Percentiles rank a stretch among this genome's conserved stretches.
Evolutionary conservation across 2,797 vertebrate species (phyloP).

Genomic region (Danio aesculapii): DNA sequence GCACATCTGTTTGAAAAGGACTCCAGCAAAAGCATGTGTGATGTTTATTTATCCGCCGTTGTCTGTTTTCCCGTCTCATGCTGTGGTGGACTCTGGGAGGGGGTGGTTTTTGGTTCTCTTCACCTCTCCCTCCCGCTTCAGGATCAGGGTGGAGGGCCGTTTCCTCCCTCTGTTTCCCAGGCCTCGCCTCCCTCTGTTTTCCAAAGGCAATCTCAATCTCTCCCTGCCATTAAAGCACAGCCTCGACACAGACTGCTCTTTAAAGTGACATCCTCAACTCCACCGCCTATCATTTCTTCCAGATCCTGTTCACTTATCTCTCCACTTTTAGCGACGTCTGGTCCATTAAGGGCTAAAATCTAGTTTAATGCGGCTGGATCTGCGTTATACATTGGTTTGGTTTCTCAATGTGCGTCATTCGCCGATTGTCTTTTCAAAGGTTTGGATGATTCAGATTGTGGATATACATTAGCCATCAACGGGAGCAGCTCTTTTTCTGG

Average conservation of each 20-base stretch:
- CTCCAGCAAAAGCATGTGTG: neutral
- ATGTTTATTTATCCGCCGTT: constrained; percentile 2
- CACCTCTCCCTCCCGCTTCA: constrained; percentile 58
- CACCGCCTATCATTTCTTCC: neutral
- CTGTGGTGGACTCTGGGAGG: constrained; percentile 64
- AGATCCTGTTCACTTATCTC: constrained; percentile 21
- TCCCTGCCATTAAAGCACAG: constrained; percentile 42
- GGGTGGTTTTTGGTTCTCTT: constrained; percentile 75
- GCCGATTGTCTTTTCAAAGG: constrained; percentile 40
- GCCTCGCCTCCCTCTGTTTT: constrained; percentile 53
- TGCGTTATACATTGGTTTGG: constrained; percentile 36
- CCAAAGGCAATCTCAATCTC: constrained; percentile 32
- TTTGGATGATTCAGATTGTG: constrained; percentile 22
- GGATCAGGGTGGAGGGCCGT: constrained; percentile 80
- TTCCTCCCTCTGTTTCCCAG: constrained; percentile 82
- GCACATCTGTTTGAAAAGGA: neutral
- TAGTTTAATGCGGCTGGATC: constrained; percentile 47
- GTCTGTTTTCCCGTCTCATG: constrained; percentile 33
- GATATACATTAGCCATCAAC: constrained; percentile 18
- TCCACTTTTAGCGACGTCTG: constrained; percentile 27
- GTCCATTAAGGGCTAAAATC: constrained; percentile 54
- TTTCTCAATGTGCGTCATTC: constrained; percentile 49
- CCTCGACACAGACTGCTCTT: constrained; percentile 33
- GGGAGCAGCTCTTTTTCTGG: constrained; percentile 31
- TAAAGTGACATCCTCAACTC: constrained; percentile 44